These are phyloP conservation scores for Bradypodion ventrale DNA, from an alignment of 2,797 vertebrate genomes.

Conservation along the genomic window DNA sequence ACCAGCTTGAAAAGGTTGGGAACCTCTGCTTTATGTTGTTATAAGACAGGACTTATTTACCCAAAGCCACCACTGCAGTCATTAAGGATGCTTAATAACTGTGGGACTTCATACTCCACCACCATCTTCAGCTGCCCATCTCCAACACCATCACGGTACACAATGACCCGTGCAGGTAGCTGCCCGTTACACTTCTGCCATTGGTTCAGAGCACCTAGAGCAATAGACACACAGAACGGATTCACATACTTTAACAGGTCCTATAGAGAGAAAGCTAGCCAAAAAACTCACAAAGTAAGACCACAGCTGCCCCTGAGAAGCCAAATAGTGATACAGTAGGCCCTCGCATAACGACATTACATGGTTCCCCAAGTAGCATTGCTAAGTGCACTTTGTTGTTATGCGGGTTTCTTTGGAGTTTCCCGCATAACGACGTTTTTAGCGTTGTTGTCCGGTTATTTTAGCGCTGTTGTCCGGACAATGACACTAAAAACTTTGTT, in stretches of 20 bases:
- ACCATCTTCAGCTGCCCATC: constrained; percentile 64
- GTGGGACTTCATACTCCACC: constrained; percentile 58
- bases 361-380: too few relatives aligned
- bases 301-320: not conserved
- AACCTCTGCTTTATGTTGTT: too few relatives aligned
- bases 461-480: too few relatives aligned
- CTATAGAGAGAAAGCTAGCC: not conserved
- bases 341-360: too few relatives aligned
- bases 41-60: constrained; percentile 8
- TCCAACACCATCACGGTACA: constrained; percentile 69
- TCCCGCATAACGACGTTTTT: too few relatives aligned
- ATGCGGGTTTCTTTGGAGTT: too few relatives aligned
- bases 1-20: too few relatives aligned
- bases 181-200: constrained; percentile 62
- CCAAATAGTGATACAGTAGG: not conserved
- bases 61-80: constrained; percentile 39
- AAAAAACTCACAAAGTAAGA: not conserved
- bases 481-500: too few relatives aligned
- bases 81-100: constrained; percentile 57
- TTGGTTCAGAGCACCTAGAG: constrained; percentile 64
- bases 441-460: too few relatives aligned
- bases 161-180: constrained; percentile 58
- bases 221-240: not conserved
- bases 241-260: not conserved
- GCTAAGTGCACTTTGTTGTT: too few relatives aligned